These are phyloP conservation scores for Erannis defoliaria DNA, from an alignment of 2,888 invertebrate genomes.

Conservation along the genomic window DNA sequence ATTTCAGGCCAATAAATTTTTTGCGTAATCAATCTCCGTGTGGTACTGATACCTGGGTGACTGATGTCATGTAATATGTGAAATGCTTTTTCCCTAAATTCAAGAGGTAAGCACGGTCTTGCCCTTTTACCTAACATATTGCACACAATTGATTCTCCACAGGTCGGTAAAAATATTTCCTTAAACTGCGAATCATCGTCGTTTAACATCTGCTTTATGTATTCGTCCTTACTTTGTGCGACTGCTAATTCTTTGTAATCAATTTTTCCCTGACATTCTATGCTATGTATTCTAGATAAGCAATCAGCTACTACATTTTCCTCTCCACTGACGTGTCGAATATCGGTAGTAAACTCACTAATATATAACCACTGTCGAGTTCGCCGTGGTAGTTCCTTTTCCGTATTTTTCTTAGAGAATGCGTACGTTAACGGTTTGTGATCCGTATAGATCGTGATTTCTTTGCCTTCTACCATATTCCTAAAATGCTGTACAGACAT, in stretches of 20 bases:
- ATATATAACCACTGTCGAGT: not conserved
- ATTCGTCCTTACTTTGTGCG: no score
- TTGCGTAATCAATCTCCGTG: constrained; percentile 10
- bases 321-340: not conserved
- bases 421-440: not conserved
- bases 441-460: not conserved
- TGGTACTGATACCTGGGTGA: constrained; percentile 37
- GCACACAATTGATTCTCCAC: no score
- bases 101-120: no score
- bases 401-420: not conserved
- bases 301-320: no score
- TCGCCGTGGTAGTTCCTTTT: not conserved
- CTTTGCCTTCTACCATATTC: not conserved
- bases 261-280: no score
- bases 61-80: constrained; percentile 37
- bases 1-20: constrained; percentile 34
- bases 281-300: no score
- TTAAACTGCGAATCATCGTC: no score
- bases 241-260: no score
- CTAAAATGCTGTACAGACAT: not conserved
- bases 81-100: constrained; percentile 37
- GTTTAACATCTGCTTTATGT: not conserved
- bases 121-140: no score
- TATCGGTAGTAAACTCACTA: no score
- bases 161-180: no score